Evolutionary conservation across 2,797 vertebrate genomes (phyloP), one percentile per base, ranked within the genome.

Genomic region (Poeciliopsis infans): DNA sequence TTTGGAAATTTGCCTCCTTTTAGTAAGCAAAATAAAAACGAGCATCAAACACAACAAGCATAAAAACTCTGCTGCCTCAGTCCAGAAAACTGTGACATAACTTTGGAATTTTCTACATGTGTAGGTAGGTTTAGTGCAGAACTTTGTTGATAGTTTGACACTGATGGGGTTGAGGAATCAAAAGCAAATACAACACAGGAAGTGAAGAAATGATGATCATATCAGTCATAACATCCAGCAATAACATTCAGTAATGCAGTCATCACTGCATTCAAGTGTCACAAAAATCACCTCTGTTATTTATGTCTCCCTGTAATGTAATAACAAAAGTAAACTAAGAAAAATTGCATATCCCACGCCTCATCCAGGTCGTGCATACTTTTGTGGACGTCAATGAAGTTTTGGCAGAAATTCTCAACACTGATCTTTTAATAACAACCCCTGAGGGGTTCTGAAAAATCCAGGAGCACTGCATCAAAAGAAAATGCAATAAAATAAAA

Each of bases 301-400:
- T 36, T 18, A 45, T 31, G 5, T 72, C 70, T 47, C 70, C 28
- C 70, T 33, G 45, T 72, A n/a, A 72, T 49, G 25, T 46, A 71
- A 71, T 45, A 64, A 64, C 33, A 31, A 31, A 59, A 59, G 57
- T 59, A 59, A 59, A 59, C 57, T 59, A 31, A 59, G 57, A 59
- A 59, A 31, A 59, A 59, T 59, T 53, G 51, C 23, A 53, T 11
- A 53, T 25, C 51, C 51, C 23, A 25, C 7, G 23, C 55, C 6
- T 59, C n/a, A 59, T 59, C 13, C n/a, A 15, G 55, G n/a, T 59
- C 12, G 55, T 31, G n/a, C 55, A 59, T 59, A 28, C 31, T 15
- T 59, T 13, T 59, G 28, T 15, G 28, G 28, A n/a, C 28, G 55
- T 57, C 55, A 57, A 13, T 12, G 0, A 28, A 28, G n/a, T 57